These are phyloP conservation scores for Acanthornis magna DNA, from an alignment of 2,797 vertebrate genomes.

Conservation along the genomic window DNA sequence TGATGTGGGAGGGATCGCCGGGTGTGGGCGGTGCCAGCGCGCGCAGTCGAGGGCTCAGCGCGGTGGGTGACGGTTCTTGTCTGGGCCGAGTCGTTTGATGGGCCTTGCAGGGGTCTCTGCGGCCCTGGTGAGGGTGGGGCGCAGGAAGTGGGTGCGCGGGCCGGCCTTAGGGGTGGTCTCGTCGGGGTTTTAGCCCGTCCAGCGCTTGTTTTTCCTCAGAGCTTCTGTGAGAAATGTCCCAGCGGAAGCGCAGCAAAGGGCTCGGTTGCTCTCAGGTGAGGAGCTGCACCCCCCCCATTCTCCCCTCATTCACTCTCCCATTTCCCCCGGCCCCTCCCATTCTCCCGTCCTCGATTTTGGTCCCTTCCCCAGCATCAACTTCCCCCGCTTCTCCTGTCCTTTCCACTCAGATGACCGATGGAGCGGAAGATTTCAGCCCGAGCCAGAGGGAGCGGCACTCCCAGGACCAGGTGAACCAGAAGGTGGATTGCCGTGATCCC, in stretches of 20 bases:
- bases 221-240: neutral
- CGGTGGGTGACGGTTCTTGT: neutral
- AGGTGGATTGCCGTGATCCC: constrained; percentile 58
- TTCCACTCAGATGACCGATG: neutral
- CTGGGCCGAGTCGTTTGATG: accelerated
- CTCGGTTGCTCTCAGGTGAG: neutral
- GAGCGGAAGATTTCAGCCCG: constrained; percentile 62
- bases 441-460: constrained; percentile 72
- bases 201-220: neutral
- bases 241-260: neutral
- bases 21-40: neutral
- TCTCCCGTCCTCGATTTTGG: accelerated
- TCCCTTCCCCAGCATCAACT: accelerated
- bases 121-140: neutral
- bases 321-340: accelerated
- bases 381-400: accelerated
- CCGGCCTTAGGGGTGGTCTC: accelerated
- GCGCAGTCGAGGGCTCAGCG: neutral
- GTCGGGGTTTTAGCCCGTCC: accelerated
- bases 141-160: accelerated
- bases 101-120: accelerated
- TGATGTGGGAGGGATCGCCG: accelerated
- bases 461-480: constrained; percentile 75
- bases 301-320: neutral
- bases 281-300: accelerated